These are phyloP conservation scores for Calycopis cecrops DNA, from an alignment of 1,140 invertebrate genomes.

Conservation along the genomic window DNA sequence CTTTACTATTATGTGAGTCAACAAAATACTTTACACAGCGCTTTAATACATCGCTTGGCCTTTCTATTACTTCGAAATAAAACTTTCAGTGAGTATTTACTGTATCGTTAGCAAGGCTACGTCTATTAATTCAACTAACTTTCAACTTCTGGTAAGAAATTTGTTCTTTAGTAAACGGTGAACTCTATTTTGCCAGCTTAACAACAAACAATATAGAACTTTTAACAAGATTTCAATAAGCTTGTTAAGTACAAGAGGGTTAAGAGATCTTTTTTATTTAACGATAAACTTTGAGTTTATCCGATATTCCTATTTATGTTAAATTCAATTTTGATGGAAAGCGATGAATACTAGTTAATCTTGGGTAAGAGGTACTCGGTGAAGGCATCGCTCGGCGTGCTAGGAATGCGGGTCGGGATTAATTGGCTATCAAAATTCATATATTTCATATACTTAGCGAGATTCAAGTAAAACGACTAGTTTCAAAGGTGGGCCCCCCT, in stretches of 20 bases:
- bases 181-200: constrained; percentile 10
- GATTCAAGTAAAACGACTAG: too few species aligned
- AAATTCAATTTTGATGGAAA: too few species aligned
- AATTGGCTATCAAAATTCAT: too few species aligned
- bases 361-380: too few species aligned
- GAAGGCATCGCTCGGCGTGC: too few species aligned
- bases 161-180: constrained; percentile 24
- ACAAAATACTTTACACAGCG: too few species aligned
- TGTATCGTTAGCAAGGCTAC: constrained; percentile 18
- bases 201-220: constrained; percentile 32
- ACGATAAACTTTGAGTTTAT: neutral
- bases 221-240: constrained; percentile 25
- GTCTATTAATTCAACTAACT: constrained; percentile 21
- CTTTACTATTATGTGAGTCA: too few species aligned
- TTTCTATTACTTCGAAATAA: neutral
- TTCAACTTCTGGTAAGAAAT: constrained; percentile 21
- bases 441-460: too few species aligned
- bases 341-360: too few species aligned
- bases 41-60: too few species aligned
- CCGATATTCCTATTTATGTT: neutral
- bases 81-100: neutral
- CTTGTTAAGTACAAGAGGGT: neutral
- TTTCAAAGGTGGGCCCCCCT: too few species aligned
- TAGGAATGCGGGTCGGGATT: too few species aligned
- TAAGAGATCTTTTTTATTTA: constrained; percentile 2